These are phyloP conservation scores for Nixonia krombeini DNA, from an alignment of 1,140 invertebrate species.

Conservation along the genomic window DNA sequence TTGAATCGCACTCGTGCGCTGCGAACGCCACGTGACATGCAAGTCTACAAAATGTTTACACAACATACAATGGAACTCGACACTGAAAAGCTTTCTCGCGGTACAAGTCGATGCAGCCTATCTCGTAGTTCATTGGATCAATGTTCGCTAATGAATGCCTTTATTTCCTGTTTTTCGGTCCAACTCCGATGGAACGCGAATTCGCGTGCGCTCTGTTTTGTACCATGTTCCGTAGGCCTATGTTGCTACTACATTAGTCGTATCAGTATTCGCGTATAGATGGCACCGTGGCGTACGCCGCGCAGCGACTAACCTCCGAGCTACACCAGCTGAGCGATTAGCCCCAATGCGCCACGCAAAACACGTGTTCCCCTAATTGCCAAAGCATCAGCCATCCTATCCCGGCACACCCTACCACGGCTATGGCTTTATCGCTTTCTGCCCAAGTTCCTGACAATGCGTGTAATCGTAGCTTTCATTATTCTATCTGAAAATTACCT, in stretches of 20 bases:
- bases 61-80: constrained; percentile 23
- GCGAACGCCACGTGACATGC: constrained; percentile 23
- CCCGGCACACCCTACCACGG: constrained; percentile 25
- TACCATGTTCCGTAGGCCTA: not conserved
- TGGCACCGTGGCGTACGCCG: constrained; percentile 4
- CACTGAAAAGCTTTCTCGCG: constrained; percentile 26
- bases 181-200: not conserved
- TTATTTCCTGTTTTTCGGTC: constrained; percentile 6
- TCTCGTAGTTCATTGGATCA: constrained; percentile 1
- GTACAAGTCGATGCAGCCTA: not conserved
- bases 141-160: constrained; percentile 1
- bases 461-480: constrained; percentile 34
- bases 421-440: constrained; percentile 24
- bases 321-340: constrained; percentile 25
- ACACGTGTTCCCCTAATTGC: constrained; percentile 41
- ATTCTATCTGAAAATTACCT: constrained; percentile 17
- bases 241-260: constrained; percentile 7
- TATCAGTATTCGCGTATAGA: constrained; percentile 14
- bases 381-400: constrained; percentile 25
- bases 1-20: constrained; percentile 1
- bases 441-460: constrained; percentile 27
- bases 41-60: constrained; percentile 34
- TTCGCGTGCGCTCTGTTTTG: constrained; percentile 26
- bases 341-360: constrained; percentile 26
- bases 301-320: constrained; percentile 21